Conservation (phyloP, 2,113 vertebrate species). For the Antigone vipio region DNA sequence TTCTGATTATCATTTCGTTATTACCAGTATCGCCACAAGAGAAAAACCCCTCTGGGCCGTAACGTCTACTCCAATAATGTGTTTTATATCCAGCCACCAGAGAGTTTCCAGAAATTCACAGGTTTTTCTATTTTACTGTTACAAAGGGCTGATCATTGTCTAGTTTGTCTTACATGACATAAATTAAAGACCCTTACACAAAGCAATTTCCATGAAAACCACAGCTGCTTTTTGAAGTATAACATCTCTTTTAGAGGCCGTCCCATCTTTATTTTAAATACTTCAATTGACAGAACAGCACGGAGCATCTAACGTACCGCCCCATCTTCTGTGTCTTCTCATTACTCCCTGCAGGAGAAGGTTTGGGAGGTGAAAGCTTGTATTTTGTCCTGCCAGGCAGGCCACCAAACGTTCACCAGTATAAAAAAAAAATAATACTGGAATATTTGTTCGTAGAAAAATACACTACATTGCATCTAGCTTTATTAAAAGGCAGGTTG, state of each 20-base stretch:
- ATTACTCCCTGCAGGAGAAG: neutral
- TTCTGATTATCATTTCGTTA: neutral
- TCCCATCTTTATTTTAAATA: neutral
- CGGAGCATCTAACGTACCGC: neutral
- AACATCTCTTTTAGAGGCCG: neutral
- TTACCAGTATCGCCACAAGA: neutral
- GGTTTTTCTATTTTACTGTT: neutral
- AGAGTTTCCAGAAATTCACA: neutral
- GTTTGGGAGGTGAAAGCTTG: neutral
- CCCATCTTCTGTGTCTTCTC: neutral
- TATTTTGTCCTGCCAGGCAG: neutral
- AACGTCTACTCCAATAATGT: no score
- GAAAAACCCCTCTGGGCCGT: neutral
- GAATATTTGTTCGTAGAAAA: neutral
- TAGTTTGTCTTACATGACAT: neutral
- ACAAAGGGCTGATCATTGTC: neutral
- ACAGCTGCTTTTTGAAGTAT: neutral
- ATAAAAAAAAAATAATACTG: neutral
- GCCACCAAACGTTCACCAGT: neutral
- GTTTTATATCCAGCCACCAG: neutral
- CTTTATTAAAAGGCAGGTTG: conserved; percentile 5
- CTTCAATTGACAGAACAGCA: neutral
- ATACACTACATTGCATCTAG: neutral
- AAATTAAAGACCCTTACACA: neutral
- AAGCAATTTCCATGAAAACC: neutral